phyloP scores from a whole-genome alignment of 2,888 invertebrate species.

The Lottia gigantea region DNA sequence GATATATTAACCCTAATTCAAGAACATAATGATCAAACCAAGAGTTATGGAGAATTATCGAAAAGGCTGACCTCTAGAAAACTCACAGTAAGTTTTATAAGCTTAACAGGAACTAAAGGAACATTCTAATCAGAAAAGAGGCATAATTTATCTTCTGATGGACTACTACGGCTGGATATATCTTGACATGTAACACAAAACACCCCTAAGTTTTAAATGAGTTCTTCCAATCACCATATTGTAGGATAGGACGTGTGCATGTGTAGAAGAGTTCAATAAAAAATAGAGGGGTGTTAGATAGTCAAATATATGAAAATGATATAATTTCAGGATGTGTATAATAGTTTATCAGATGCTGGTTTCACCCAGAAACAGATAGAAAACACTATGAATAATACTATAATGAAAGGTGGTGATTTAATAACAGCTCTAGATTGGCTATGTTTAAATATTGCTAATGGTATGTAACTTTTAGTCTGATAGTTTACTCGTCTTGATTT shows the following conservation, averaged over 20 bases:
- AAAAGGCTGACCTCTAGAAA: constrained; percentile 51
- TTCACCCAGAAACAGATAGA: constrained; percentile 63
- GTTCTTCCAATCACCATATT: too few relatives aligned
- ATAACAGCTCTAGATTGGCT: constrained; percentile 66
- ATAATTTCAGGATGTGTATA: constrained; percentile 60
- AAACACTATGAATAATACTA: constrained; percentile 57
- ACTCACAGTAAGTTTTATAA: constrained; percentile 38
- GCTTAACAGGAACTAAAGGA: too few relatives aligned
- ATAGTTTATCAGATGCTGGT: constrained; percentile 54
- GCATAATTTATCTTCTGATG: too few relatives aligned
- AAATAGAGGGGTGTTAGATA: too few relatives aligned
- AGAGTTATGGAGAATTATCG: constrained; percentile 41
- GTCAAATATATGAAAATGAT: too few relatives aligned
- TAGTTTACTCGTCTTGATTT: too few relatives aligned
- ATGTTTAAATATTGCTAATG: constrained; percentile 63
- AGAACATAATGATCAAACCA: constrained; percentile 38
- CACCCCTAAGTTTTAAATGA: too few relatives aligned
- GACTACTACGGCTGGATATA: too few relatives aligned
- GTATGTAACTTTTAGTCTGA: constrained; percentile 37
- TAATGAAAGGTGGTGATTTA: constrained; percentile 62
- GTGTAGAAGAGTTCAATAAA: too few relatives aligned
- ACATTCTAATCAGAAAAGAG: too few relatives aligned
- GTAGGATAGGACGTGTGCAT: too few relatives aligned
- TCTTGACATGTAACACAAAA: too few relatives aligned
- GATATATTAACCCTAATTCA: constrained; percentile 49